phyloP scores from a whole-genome alignment of 2,113 vertebrate genomes.

The Ctenomys sociabilis region DNA sequence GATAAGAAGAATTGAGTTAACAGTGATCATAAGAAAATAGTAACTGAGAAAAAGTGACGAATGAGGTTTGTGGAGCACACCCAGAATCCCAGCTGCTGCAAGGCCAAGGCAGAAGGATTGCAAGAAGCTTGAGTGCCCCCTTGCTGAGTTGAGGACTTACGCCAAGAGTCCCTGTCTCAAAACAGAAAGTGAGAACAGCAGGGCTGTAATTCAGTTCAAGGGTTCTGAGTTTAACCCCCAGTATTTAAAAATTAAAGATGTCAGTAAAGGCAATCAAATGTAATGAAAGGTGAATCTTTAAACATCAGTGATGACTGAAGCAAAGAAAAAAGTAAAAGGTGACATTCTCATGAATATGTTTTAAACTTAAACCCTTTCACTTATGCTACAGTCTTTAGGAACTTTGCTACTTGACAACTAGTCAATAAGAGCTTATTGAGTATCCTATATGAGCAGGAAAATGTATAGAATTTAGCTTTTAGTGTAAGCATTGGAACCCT shows the following conservation, averaged over 20 bases:
- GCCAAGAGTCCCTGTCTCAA: neutral
- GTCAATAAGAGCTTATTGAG: neutral
- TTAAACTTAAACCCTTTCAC: constrained; percentile 1
- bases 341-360: neutral
- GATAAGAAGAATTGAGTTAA: constrained; percentile 13
- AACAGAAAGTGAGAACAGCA: neutral
- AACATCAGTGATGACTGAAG: neutral
- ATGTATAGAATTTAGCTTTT: constrained; percentile 42
- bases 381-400: neutral
- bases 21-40: neutral
- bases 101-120: neutral
- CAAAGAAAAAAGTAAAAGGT: neutral
- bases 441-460: neutral
- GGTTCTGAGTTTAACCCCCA: neutral
- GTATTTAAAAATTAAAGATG: neutral
- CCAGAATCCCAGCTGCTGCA: neutral
- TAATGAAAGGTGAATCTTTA: neutral
- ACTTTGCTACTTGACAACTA: neutral
- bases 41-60: neutral
- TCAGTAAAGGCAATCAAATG: constrained; percentile 16
- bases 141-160: neutral
- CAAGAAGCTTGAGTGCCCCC: neutral
- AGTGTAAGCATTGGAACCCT: neutral
- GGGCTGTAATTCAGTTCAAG: neutral
- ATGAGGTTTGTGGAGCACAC: neutral